These are phyloP conservation scores for Pelecanus crispus DNA, from an alignment of 2,113 vertebrate species.

Conservation along the genomic window DNA sequence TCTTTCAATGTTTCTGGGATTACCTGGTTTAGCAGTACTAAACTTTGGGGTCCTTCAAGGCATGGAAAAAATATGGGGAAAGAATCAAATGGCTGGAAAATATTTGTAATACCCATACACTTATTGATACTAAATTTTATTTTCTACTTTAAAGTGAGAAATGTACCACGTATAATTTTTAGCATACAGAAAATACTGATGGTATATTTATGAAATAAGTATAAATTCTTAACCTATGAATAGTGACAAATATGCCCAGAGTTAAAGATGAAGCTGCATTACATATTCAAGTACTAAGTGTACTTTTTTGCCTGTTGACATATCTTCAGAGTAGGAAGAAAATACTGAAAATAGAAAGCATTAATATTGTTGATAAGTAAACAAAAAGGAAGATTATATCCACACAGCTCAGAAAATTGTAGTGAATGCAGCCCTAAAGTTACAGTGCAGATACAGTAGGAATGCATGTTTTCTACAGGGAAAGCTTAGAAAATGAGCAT, in stretches of 20 bases:
- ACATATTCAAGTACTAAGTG: neutral
- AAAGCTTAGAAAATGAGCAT: conserved; percentile 22
- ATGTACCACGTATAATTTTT: neutral
- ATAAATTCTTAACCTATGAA: neutral
- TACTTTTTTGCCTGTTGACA: neutral
- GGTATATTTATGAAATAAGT: neutral
- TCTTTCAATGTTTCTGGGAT: neutral
- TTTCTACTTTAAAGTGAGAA: neutral
- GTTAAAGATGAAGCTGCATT: neutral
- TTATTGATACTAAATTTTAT: neutral
- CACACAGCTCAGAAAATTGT: neutral
- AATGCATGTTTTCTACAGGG: neutral
- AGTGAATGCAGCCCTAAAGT: neutral
- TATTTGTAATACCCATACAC: neutral
- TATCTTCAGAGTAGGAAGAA: conserved; percentile 14
- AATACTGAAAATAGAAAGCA: conserved; percentile 40
- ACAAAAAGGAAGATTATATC: conserved; percentile 48
- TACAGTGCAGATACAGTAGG: neutral
- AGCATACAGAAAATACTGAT: neutral
- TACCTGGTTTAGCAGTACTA: neutral
- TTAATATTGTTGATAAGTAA: conserved; percentile 57
- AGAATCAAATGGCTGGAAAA: neutral
- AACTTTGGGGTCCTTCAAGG: neutral
- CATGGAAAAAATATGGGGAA: neutral
- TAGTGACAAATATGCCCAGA: neutral